These are phyloP conservation scores for Oryzias celebensis DNA, from an alignment of 2,113 vertebrate genomes.

Conservation along the genomic window DNA sequence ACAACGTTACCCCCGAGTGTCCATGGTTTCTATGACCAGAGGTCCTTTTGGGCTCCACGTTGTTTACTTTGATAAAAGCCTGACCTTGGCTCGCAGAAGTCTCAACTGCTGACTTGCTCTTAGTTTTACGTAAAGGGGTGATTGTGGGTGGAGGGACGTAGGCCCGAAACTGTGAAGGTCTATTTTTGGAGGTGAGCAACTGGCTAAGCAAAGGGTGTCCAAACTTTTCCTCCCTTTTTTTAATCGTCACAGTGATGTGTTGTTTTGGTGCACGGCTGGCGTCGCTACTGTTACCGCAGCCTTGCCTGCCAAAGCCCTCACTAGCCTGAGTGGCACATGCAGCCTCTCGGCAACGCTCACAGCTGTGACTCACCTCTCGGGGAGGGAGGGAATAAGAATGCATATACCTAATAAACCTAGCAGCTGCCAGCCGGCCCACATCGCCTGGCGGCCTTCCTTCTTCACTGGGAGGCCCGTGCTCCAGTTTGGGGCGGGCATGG, in stretches of 20 bases:
- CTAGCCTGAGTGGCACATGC: constrained; percentile 70
- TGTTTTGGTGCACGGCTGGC: constrained; percentile 42
- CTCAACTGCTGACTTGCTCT: constrained; percentile 42
- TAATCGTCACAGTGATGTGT: constrained; percentile 73
- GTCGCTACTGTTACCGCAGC: constrained; percentile 44
- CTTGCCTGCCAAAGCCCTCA: constrained; percentile 67
- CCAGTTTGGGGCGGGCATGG: constrained; percentile 72
- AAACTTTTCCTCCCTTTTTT: constrained; percentile 70
- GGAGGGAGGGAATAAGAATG: constrained; percentile 85
- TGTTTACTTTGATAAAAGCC: constrained; percentile 39
- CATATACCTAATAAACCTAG: constrained; percentile 86
- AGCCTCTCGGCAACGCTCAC: constrained; percentile 82
- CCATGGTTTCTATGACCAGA: constrained; percentile 29
- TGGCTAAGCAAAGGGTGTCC: constrained; percentile 78
- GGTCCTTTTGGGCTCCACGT: constrained; percentile 36
- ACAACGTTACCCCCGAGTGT: constrained; percentile 45
- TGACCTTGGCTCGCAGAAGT: constrained; percentile 31
- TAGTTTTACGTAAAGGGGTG: constrained; percentile 39
- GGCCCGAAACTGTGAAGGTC: constrained; percentile 60
- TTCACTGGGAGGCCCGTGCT: constrained; percentile 74
- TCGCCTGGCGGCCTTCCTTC: constrained; percentile 80
- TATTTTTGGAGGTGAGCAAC: constrained; percentile 76
- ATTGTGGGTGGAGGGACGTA: constrained; percentile 42
- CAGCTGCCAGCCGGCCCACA: constrained; percentile 76
- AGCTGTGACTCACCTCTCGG: constrained; percentile 82